These are phyloP conservation scores for Dysmachus trigonus DNA, from an alignment of 2,888 invertebrate genomes.

Conservation along the genomic window DNA sequence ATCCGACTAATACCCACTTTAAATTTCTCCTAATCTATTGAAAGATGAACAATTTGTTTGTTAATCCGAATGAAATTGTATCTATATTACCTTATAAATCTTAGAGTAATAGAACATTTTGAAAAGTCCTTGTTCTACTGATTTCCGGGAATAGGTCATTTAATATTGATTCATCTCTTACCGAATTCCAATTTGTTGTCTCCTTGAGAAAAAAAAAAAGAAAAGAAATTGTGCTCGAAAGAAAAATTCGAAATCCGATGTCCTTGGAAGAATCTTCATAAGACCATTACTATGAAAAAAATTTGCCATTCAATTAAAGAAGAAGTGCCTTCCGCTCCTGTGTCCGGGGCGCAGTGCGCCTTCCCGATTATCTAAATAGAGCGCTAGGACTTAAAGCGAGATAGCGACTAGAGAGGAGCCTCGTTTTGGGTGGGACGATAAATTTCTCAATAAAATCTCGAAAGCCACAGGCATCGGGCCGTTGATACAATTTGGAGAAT, in stretches of 20 bases:
- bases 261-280: background rate
- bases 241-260: background rate
- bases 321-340: background rate
- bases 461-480: background rate
- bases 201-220: background rate
- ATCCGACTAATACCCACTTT: too few species aligned
- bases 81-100: background rate
- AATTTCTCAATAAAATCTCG: constrained; percentile 20
- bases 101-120: background rate
- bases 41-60: too few species aligned
- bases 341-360: background rate
- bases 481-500: constrained; percentile 35
- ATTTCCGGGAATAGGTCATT: too few species aligned
- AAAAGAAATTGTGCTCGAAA: background rate
- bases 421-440: background rate
- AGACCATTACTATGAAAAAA: background rate
- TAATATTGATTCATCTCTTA: too few species aligned
- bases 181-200: background rate
- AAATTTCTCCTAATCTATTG: too few species aligned
- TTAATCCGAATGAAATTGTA: too few species aligned
- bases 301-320: background rate
- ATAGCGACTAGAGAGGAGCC: background rate
- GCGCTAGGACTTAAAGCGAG: background rate
- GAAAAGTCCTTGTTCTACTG: too few species aligned
- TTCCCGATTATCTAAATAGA: constrained; percentile 5